These are phyloP conservation scores for Boloria euphrosyne DNA, from an alignment of 2,888 invertebrate genomes.

Conservation along the genomic window DNA sequence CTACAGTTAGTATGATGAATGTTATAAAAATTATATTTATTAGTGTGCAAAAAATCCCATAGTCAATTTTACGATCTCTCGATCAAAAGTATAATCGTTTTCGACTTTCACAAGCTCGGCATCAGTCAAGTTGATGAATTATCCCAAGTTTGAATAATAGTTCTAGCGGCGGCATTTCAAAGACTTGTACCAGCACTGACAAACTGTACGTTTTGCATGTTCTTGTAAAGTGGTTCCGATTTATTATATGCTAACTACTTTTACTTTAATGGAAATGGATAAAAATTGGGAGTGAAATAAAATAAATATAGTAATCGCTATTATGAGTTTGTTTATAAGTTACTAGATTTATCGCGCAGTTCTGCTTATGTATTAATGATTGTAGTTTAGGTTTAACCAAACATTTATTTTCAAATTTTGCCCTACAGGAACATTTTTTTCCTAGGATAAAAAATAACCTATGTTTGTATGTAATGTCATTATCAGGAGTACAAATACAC, in stretches of 20 bases:
- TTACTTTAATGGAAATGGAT: conserved; percentile 11
- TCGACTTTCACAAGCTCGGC: conserved; percentile 54
- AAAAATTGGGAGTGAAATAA: no score
- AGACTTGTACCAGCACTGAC: conserved; percentile 35
- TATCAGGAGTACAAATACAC: no score
- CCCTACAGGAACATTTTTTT: no score
- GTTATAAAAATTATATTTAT: conserved; percentile 16
- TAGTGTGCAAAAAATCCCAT: conserved; percentile 25
- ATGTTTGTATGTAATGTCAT: no score
- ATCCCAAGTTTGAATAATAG: conserved; percentile 44
- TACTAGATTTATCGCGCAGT: no score
- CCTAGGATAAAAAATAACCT: no score
- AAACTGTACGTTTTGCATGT: conserved; percentile 10
- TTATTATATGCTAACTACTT: conserved; percentile 13
- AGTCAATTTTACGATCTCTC: conserved; percentile 36
- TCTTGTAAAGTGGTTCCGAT: conserved; percentile 8
- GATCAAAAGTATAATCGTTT: conserved; percentile 49
- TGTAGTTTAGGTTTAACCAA: no score
- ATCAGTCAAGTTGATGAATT: conserved; percentile 51
- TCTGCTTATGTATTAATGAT: no score
- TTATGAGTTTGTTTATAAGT: no score
- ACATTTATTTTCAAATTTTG: no score
- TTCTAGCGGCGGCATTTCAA: conserved; percentile 45
- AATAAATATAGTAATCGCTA: no score
- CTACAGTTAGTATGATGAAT: background rate